Evolutionary conservation across 1,140 invertebrate species (phyloP).

Genomic region (Alviniconcha marisindica): DNA sequence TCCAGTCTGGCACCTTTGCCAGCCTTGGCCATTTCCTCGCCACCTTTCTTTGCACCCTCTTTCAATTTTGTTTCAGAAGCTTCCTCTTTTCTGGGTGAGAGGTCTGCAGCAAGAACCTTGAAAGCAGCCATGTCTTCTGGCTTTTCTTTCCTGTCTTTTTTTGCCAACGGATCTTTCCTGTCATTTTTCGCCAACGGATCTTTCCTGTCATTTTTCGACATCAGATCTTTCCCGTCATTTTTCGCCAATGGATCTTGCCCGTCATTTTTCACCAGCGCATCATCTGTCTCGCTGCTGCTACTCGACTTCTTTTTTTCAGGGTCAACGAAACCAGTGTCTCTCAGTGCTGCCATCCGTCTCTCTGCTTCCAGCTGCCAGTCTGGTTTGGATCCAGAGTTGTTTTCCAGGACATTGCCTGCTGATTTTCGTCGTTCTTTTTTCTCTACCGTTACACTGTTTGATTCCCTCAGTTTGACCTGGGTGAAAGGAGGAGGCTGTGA

Average conservation of each 20-base stretch:
- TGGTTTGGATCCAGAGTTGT: conserved; percentile 31
- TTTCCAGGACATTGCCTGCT: conserved; percentile 22
- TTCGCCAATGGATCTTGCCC: not conserved
- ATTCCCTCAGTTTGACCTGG: conserved; percentile 4
- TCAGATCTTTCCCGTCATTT: not conserved
- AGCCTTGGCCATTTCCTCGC: not conserved
- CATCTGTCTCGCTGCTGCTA: not conserved
- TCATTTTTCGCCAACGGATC: not conserved
- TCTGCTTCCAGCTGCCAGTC: conserved; percentile 66
- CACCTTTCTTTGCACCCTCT: not conserved
- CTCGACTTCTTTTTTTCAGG: conserved; percentile 48
- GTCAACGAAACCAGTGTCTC: conserved; percentile 51
- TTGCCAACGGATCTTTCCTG: not conserved
- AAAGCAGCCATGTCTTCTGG: too few relatives aligned
- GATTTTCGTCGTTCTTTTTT: conserved; percentile 30
- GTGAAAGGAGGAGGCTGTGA: not conserved
- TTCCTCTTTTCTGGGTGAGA: not conserved
- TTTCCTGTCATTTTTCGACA: too few relatives aligned
- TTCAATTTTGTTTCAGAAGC: not conserved
- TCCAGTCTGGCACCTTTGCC: not conserved
- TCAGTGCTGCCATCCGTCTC: conserved; percentile 52
- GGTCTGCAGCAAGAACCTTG: not conserved
- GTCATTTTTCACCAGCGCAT: not conserved
- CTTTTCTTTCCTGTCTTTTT: too few relatives aligned
- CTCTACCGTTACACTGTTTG: not conserved